Percentiles rank a stretch among this genome's conserved stretches.
Conservation (phyloP, 2,797 vertebrate genomes). For the Enteromius thamalakanensis region DNA sequence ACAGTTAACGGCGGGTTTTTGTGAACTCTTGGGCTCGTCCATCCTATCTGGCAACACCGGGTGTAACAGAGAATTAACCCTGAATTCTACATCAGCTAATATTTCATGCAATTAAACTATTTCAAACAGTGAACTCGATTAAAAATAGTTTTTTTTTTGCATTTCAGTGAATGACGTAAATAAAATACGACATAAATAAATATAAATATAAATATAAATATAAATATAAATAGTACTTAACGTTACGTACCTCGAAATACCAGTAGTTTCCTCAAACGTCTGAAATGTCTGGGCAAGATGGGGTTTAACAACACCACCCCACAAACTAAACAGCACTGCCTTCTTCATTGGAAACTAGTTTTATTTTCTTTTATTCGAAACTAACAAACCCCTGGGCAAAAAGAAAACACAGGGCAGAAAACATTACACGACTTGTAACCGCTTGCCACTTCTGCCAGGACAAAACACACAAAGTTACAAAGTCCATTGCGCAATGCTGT, state of each 20-base stretch:
- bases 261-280: conserved; percentile 57
- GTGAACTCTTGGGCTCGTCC: too few species aligned
- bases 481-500: not conserved
- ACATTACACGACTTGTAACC: not conserved
- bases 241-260: conserved; percentile 60
- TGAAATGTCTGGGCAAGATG: conserved; percentile 35
- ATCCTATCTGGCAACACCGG: too few species aligned
- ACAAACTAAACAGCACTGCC: conserved; percentile 67
- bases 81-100: too few species aligned
- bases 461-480: not conserved
- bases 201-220: too few species aligned
- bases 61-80: too few species aligned
- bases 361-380: not conserved
- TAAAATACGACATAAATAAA: too few species aligned
- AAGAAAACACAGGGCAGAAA: not conserved
- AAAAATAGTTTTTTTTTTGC: too few species aligned
- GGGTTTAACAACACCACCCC: conserved; percentile 63
- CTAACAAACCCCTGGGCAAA: not conserved
- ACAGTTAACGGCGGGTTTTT: too few species aligned
- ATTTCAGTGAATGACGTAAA: too few species aligned
- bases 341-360: conserved; percentile 49
- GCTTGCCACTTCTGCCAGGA: not conserved
- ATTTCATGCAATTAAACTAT: too few species aligned
- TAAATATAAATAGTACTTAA: too few species aligned
- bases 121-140: too few species aligned